Percentiles rank a stretch among this genome's conserved stretches.
Evolutionary conservation across 2,888 invertebrate genomes (phyloP).

Genomic region (Branchipolynoe longqiensis): DNA sequence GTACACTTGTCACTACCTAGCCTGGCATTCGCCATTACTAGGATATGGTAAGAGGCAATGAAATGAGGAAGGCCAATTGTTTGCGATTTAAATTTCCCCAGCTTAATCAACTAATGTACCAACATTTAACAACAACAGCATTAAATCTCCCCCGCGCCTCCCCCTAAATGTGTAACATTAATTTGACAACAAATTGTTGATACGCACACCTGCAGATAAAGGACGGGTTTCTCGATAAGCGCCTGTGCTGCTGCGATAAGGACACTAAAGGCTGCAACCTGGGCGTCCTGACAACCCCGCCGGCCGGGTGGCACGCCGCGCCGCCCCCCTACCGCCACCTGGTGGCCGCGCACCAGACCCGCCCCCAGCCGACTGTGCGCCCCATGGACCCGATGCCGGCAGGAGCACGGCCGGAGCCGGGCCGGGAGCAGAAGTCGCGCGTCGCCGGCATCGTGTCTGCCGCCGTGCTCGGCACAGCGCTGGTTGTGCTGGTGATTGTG

Average conservation of each 20-base stretch:
- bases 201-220: background rate
- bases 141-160: no score
- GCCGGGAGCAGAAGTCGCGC: background rate
- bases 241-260: constrained; percentile 33
- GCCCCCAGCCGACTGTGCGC: background rate
- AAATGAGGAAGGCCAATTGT: no score
- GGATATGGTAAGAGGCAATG: no score
- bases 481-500: background rate
- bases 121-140: no score
- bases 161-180: no score
- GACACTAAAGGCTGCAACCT: background rate
- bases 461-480: constrained; percentile 16
- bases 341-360: no score
- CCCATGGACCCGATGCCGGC: constrained; percentile 35
- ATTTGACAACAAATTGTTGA: background rate
- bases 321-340: background rate
- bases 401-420: background rate
- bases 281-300: background rate
- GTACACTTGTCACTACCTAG: no score
- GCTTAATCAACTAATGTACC: no score
- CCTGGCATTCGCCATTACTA: no score
- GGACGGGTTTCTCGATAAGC: background rate
- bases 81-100: no score
- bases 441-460: constrained; percentile 47
- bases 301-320: background rate